phyloP scores from a whole-genome alignment of 1,140 invertebrate genomes.

The Drosophila lacertosa region DNA sequence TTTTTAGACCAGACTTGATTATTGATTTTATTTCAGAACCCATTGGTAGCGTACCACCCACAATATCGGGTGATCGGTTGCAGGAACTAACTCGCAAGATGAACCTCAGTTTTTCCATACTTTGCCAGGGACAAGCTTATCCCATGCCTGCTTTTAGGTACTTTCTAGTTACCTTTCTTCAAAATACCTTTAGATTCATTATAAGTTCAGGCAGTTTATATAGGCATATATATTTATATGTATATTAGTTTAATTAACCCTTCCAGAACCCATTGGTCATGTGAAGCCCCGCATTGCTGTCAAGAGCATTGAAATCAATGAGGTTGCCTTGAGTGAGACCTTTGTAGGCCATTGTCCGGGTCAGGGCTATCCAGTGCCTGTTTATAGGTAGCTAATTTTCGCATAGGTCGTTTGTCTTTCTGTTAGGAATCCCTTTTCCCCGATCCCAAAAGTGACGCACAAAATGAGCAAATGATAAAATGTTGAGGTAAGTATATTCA shows the following conservation, averaged over 20 bases:
- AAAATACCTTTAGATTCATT: background rate
- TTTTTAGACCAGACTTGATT: background rate
- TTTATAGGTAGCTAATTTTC: conserved; percentile 86
- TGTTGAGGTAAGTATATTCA: conserved; percentile 52
- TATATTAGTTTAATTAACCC: background rate
- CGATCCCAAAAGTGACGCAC: conserved; percentile 37
- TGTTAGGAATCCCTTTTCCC: conserved; percentile 28
- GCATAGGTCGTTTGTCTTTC: conserved; percentile 18
- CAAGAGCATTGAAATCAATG: conserved; percentile 76
- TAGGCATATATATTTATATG: too few relatives aligned
- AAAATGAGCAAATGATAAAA: conserved; percentile 47
- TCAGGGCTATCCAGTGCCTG: conserved; percentile 88
- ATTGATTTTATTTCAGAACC: conserved; percentile 85
- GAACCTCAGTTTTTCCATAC: conserved; percentile 84
- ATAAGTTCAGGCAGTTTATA: conserved; percentile 42
- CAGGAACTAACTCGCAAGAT: conserved; percentile 84
- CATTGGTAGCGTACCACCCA: conserved; percentile 88
- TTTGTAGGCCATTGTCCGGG: conserved; percentile 86
- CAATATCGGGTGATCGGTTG: conserved; percentile 86
- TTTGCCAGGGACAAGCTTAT: conserved; percentile 87
- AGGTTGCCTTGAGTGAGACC: conserved; percentile 44
- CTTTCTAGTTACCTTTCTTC: background rate
- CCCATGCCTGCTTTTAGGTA: conserved; percentile 88
- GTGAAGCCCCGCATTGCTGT: conserved; percentile 69
- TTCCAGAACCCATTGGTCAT: conserved; percentile 73